These are phyloP conservation scores for Danio choprae DNA, from an alignment of 2,797 vertebrate species.

Conservation along the genomic window DNA sequence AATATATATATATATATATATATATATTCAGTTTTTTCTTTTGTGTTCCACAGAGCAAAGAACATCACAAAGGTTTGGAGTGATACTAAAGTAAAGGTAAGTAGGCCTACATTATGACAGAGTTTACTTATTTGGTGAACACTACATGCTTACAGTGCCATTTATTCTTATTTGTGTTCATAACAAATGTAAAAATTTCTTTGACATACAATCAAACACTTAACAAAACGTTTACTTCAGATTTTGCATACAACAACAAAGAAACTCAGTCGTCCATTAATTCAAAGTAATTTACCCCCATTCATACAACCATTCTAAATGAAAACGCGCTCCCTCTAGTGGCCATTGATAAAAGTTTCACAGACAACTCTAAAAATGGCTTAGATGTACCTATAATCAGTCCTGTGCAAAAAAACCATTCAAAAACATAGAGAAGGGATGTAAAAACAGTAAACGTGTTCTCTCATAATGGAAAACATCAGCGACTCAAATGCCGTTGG, in stretches of 20 bases:
- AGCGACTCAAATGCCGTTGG: constrained; percentile 16
- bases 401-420: neutral
- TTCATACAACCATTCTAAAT: constrained; percentile 28
- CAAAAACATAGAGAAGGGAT: neutral
- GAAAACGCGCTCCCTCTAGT: constrained; percentile 47
- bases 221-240: neutral
- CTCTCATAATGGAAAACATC: constrained; percentile 4
- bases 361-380: neutral
- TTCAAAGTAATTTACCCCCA: neutral
- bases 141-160: neutral
- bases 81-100: neutral
- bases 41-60: neutral
- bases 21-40: neutral
- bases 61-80: neutral
- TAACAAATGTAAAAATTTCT: neutral
- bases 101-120: neutral
- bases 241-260: neutral
- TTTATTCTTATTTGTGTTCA: neutral
- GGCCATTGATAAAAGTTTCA: neutral
- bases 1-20: too few relatives aligned
- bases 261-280: neutral
- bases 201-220: neutral
- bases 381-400: neutral
- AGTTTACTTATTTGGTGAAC: neutral
- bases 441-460: neutral